These are phyloP conservation scores for Trichogramma pretiosum DNA, from an alignment of 1,140 invertebrate genomes.

Conservation along the genomic window DNA sequence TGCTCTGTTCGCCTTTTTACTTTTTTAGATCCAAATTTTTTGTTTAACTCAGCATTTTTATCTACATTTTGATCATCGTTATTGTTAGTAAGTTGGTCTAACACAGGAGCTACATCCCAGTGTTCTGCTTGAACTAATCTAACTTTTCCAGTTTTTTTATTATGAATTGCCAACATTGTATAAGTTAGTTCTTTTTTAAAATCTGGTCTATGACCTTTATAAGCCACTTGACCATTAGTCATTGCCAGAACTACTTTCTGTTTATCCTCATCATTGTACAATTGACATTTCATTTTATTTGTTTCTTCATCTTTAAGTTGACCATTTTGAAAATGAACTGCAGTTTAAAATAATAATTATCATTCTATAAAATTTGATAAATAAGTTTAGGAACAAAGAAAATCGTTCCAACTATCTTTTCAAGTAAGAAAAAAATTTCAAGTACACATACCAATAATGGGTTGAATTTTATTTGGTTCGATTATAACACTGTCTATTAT, in stretches of 20 bases:
- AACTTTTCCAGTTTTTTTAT: constrained; percentile 35
- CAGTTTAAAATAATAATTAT: constrained; percentile 12
- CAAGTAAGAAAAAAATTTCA: not conserved
- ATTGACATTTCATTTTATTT: constrained; percentile 30
- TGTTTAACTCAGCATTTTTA: constrained; percentile 34
- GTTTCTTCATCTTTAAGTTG: constrained; percentile 30
- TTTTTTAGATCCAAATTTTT: constrained; percentile 49
- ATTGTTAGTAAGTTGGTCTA: constrained; percentile 23
- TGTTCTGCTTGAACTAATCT: constrained; percentile 33
- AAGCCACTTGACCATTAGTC: constrained; percentile 36
- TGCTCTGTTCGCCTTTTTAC: constrained; percentile 43
- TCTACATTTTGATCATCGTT: constrained; percentile 15
- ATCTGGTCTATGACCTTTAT: constrained; percentile 35
- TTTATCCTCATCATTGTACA: constrained; percentile 30
- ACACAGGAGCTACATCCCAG: constrained; percentile 36
- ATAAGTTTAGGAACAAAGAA: not conserved
- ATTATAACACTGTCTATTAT: constrained; percentile 31
- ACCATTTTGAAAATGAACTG: constrained; percentile 41
- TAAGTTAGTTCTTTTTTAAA: constrained; percentile 24
- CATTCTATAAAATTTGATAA: not conserved
- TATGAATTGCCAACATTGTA: constrained; percentile 38
- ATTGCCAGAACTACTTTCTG: constrained; percentile 31
- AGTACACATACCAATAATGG: constrained; percentile 30
- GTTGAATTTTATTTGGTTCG: constrained; percentile 29
- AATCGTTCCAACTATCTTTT: not conserved